A percentile compares a stretch with the other conserved stretches of the same genome.
phyloP scores from a whole-genome alignment of 2,797 vertebrate genomes.

The Phataginus tetradactyla region DNA sequence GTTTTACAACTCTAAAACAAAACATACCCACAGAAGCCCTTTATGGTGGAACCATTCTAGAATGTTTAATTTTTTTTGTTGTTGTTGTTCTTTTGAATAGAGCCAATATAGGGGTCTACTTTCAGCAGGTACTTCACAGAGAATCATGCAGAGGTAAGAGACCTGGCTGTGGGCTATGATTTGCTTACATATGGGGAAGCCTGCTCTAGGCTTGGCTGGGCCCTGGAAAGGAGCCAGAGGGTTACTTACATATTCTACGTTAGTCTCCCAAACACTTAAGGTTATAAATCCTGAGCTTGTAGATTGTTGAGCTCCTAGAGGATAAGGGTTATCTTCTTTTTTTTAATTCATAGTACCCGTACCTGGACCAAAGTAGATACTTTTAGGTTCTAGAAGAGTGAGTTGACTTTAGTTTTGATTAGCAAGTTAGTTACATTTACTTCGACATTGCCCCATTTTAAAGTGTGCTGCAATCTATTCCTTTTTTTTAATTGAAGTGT shows the following conservation, averaged over 20 bases:
- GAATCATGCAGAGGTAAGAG: neutral
- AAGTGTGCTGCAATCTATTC: neutral
- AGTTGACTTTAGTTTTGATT: neutral
- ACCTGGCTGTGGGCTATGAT: neutral
- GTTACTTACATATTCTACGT: neutral
- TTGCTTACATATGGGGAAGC: neutral
- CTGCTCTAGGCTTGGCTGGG: neutral
- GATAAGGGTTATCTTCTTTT: neutral
- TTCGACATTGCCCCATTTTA: neutral
- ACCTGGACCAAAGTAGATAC: neutral
- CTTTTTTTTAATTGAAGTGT: too few species aligned
- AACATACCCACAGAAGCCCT: neutral
- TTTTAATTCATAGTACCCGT: neutral
- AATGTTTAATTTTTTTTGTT: neutral
- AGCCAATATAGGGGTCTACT: neutral
- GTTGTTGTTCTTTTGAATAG: neutral
- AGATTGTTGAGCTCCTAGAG: neutral
- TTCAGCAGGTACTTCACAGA: neutral
- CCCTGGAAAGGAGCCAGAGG: neutral
- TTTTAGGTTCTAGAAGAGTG: neutral
- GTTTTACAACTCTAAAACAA: neutral
- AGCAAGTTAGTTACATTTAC: neutral
- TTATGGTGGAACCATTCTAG: neutral
- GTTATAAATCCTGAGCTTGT: neutral
- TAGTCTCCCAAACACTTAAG: neutral